Percentiles rank a stretch among this genome's conserved stretches.
phyloP scores from a whole-genome alignment of 2,797 vertebrate species.

The Sebastes wilsoni region DNA sequence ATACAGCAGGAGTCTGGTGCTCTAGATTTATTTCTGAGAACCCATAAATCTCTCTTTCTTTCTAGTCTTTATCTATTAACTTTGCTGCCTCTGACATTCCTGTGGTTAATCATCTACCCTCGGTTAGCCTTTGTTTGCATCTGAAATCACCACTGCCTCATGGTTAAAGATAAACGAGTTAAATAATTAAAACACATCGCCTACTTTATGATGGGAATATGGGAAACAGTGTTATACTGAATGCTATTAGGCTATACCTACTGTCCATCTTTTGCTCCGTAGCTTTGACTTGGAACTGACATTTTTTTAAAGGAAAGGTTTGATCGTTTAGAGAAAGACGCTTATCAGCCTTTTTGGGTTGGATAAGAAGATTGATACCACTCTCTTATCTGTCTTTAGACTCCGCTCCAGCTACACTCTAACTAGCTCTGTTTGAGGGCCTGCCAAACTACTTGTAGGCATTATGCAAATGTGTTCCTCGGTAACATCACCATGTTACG shows the following conservation, averaged over 20 bases:
- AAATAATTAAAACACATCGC: background rate
- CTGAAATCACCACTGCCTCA: conserved; percentile 21
- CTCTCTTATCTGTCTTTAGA: background rate
- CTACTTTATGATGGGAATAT: background rate
- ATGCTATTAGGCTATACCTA: too few species aligned
- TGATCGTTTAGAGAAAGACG: background rate
- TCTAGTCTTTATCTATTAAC: conserved; percentile 26
- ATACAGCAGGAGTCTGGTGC: background rate
- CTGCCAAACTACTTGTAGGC: too few species aligned
- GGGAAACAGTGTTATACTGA: background rate
- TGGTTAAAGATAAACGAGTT: conserved; percentile 13
- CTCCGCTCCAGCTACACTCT: too few species aligned
- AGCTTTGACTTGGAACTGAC: background rate
- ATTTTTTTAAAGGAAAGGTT: background rate
- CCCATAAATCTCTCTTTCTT: background rate
- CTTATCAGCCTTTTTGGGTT: background rate
- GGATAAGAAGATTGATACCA: background rate
- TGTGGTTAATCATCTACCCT: conserved; percentile 59
- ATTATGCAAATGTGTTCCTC: too few species aligned
- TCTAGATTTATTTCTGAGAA: background rate
- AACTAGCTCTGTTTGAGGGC: too few species aligned
- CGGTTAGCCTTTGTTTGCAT: conserved; percentile 26
- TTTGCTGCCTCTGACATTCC: conserved; percentile 55
- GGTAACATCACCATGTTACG: too few species aligned
- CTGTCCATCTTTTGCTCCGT: fast-evolving